phyloP scores from a whole-genome alignment of 2,113 vertebrate genomes.

The Seriola aureovittata region DNA sequence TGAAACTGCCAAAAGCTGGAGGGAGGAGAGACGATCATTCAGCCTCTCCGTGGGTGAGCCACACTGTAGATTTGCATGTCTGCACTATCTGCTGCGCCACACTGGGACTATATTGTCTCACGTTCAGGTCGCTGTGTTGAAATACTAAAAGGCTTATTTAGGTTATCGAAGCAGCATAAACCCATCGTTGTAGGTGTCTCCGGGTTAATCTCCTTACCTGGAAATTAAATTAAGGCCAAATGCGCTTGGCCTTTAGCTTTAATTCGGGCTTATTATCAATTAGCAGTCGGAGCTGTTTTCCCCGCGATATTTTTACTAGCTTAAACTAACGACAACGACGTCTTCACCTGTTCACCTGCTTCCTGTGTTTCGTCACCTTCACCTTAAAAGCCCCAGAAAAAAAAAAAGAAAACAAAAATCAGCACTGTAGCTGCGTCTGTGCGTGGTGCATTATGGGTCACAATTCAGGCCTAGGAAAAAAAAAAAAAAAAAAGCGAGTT shows the following conservation, averaged over 20 bases:
- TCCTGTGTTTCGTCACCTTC: not conserved
- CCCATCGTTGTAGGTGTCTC: conserved; percentile 3
- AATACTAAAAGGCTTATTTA: conserved; percentile 14
- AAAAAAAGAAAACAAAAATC: not conserved
- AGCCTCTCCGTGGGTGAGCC: conserved; percentile 1
- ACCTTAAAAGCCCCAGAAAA: not conserved
- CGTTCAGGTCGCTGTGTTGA: not conserved
- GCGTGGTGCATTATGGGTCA: conserved; percentile 1
- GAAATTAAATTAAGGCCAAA: conserved; percentile 39
- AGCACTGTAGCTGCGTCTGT: too few species aligned
- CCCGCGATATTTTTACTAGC: not conserved
- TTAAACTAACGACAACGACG: not conserved
- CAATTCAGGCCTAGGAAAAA: not conserved
- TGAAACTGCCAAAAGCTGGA: conserved; percentile 32
- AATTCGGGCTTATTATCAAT: conserved; percentile 41
- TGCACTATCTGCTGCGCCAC: conserved; percentile 36
- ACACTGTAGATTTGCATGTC: not conserved
- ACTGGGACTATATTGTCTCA: not conserved
- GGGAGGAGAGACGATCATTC: not conserved
- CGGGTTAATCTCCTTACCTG: conserved; percentile 53
- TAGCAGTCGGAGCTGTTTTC: conserved; percentile 19
- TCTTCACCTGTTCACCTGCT: not conserved
- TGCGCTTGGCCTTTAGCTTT: conserved; percentile 29
- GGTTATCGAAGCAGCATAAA: conserved; percentile 12
- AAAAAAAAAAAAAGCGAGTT: conserved; percentile 8